Base-by-base conservation (phyloP, 2,888 invertebrate genomes). In the Girardia tigrina region DNA sequence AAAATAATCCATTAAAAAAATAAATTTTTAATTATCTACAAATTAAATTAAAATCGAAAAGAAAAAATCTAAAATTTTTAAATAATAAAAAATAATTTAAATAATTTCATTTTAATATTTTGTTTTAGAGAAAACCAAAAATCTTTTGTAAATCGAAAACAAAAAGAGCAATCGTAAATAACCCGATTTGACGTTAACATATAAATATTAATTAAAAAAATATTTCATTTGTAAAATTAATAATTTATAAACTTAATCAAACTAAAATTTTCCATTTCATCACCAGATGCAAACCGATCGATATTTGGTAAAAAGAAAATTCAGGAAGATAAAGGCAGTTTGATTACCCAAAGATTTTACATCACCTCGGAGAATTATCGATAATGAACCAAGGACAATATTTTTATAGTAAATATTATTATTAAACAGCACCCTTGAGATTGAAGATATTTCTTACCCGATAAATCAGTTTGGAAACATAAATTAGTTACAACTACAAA, bases 321-420 rank as follows among this genome's bases (percentile, higher is more conserved):
- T 16, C n/a, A 20, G n/a, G 23, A 20, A n/a, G 56, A 56, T 56
- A 56, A 56, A 56, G 23, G 8, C 56, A 56, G 23, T 56, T 56
- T 56, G 56, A 56, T 56, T 56, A n/a, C 56, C n/a, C 56, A 56
- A 20, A 56, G 56, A 56, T 56, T 56, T 56, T 56, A 56, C 56
- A 56, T 56, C 56, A 56, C 56, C 56, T 16, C 56, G 20, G 56
- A 56, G 56, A 56, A 56, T 56, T 56, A n/a, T 56, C 23, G 56
- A 56, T 56, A 56, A 56, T 56, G 56, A 56, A 56, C 56, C 56
- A 6, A 56, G 56, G 56, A 56, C 56, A 56, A 56, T 56, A 56
- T 56, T 56, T 36, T 36, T 56, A 20, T 56, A 56, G 56, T 56
- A 8, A 56, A 56, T 56, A 56, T 56, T 56, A 56, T 23, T 20